Evolutionary conservation across 2,888 invertebrate genomes (phyloP).

Genomic region (Branchellion lobata): DNA sequence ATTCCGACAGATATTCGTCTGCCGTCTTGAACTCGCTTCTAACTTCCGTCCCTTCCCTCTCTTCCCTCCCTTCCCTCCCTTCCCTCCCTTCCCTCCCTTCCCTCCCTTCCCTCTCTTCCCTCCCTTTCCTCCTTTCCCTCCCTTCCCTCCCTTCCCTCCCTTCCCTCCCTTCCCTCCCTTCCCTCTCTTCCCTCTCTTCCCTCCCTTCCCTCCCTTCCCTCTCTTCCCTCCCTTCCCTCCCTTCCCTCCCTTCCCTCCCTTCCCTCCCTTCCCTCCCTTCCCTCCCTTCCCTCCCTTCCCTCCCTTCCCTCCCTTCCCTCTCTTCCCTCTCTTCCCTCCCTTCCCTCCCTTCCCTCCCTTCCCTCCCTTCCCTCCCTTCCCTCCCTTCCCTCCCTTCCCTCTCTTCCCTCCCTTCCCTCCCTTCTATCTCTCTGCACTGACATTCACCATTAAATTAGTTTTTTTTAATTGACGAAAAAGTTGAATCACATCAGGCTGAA

Average conservation of each 20-base stretch:
- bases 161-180: neutral
- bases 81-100: slow-evolving; percentile 13
- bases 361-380: neutral
- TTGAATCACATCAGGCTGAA: neutral
- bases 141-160: neutral
- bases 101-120: no score
- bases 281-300: neutral
- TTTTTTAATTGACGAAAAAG: neutral
- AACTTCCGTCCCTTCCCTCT: neutral
- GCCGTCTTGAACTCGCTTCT: neutral
- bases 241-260: neutral
- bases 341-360: neutral
- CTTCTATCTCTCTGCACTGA: neutral
- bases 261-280: slow-evolving; percentile 2
- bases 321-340: no score
- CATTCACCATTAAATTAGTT: neutral
- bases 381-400: neutral
- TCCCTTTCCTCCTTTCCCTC: no score
- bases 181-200: neutral
- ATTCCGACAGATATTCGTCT: neutral
- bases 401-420: neutral
- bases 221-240: neutral
- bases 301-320: neutral
- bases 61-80: slow-evolving; percentile 13
- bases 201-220: slow-evolving; percentile 10